A percentile compares a stretch with the other conserved stretches of the same genome.
These are phyloP conservation scores for Iguana delicatissima DNA, from an alignment of 2,797 vertebrate species.

Conservation along the genomic window DNA sequence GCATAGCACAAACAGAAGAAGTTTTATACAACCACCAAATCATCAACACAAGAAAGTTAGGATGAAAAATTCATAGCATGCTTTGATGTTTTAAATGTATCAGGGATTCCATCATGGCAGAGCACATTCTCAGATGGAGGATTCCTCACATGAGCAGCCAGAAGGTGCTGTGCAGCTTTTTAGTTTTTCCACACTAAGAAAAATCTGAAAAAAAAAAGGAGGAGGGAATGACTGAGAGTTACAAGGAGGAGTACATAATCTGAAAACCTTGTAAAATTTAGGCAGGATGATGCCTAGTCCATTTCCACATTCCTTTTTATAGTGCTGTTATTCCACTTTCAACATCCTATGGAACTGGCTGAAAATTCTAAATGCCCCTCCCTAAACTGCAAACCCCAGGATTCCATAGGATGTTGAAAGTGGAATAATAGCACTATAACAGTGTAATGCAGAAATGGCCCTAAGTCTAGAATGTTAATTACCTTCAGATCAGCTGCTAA, in stretches of 20 bases:
- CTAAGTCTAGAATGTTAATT: not conserved
- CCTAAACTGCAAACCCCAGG: too few species aligned
- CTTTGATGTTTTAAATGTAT: not conserved
- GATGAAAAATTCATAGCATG: not conserved
- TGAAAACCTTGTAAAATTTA: not conserved
- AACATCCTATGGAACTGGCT: too few species aligned
- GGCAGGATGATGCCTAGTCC: not conserved
- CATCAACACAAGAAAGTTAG: not conserved
- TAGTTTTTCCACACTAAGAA: not conserved
- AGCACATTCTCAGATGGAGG: not conserved
- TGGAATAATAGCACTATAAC: too few species aligned
- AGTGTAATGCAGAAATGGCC: too few species aligned
- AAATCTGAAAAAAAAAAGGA: not conserved
- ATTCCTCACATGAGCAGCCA: not conserved
- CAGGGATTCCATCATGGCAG: not conserved
- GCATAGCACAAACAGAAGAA: not conserved
- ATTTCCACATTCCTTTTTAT: too few species aligned
- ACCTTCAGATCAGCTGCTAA: not conserved
- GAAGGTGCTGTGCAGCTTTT: not conserved
- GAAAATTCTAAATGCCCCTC: too few species aligned
- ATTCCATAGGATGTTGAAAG: too few species aligned
- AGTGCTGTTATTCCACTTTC: too few species aligned
- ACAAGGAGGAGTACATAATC: not conserved
- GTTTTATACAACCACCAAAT: not conserved
- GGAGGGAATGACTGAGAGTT: not conserved